Evolutionary conservation across 2,113 vertebrate genomes (phyloP), one percentile per base, ranked within the genome.

Genomic region (Saccopteryx leptura): DNA sequence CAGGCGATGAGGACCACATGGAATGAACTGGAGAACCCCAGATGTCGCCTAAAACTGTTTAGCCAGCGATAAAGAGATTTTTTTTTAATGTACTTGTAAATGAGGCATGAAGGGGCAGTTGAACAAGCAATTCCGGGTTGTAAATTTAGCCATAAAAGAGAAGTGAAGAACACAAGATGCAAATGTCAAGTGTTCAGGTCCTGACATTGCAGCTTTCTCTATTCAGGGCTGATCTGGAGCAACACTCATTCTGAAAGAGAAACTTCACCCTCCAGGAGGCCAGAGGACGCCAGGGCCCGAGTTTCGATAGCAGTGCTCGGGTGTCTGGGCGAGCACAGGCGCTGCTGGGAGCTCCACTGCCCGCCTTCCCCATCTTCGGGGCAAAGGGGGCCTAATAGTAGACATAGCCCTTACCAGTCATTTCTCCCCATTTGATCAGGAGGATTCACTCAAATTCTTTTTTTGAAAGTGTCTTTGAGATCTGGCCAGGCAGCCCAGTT

Each of bases 341-440:
- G 7, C 39, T 76, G 46, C 86, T 88, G 13, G 11, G 66, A 88
- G 89, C 83, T 81, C 26, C 65, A 74, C 60, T 28, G 0, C 11
- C 74, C 9, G 13, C 12, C 92, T 82, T 87, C 94, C 71, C 50
- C 58, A 28, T 82, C 23, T 68, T 96, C 56, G 52, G 83, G 33
- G 28, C 39, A 31, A 87, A 96, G 65, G 2, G 1, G 26, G 63
- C 6, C 31, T 69, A 76, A n/a, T 4, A 2, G 56, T 17, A 94
- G 31, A 83, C 80, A 65, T 18, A 8, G 0, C 4, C 0, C 23
- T 4, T 0, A 0, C 0, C 0, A 18, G 2, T 48, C 0, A 18
- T 2, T 48, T 81, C 60, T 78, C 46, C 21, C 54, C 21, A 9
- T 31, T 78, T 66, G 52, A 39, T 19, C 1, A 19, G 19, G 50